These are phyloP conservation scores for Dendrolimus houi DNA, from an alignment of 2,888 invertebrate genomes.

Conservation along the genomic window DNA sequence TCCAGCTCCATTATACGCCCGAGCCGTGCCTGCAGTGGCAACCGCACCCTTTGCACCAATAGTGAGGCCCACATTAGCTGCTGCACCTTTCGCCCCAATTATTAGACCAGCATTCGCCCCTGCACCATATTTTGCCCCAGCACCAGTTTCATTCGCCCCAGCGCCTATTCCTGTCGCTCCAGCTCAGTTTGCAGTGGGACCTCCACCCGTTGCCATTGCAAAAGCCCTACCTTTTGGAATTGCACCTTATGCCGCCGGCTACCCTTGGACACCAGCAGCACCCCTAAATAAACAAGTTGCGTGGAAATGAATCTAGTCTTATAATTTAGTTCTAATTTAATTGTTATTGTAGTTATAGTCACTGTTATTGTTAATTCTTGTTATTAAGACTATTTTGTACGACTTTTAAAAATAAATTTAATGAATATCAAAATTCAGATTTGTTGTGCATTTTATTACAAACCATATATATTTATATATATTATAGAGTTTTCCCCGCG, in stretches of 20 bases:
- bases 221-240: constrained; percentile 29
- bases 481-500: too few species aligned
- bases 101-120: constrained; percentile 8
- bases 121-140: constrained; percentile 10
- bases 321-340: constrained; percentile 10
- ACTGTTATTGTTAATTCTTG: constrained; percentile 22
- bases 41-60: constrained; percentile 39
- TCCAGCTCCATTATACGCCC: constrained; percentile 12
- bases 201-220: constrained; percentile 35
- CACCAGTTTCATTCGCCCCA: constrained; percentile 28
- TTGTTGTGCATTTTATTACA: too few species aligned
- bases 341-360: constrained; percentile 21
- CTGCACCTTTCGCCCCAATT: constrained; percentile 1
- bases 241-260: constrained; percentile 34
- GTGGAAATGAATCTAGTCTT: constrained; percentile 55
- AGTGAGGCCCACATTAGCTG: constrained; percentile 18
- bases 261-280: constrained; percentile 29
- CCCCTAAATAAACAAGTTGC: constrained; percentile 44
- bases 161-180: constrained; percentile 24
- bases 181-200: constrained; percentile 29
- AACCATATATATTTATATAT: too few species aligned
- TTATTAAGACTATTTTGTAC: constrained; percentile 26
- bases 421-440: too few species aligned
- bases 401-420: constrained; percentile 35
- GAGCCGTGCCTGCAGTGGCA: constrained; percentile 18